Evolutionary conservation across 2,113 vertebrate genomes (phyloP), one percentile per base, ranked within the genome.

Genomic region (Hypocryptadius cinnamomeus): DNA sequence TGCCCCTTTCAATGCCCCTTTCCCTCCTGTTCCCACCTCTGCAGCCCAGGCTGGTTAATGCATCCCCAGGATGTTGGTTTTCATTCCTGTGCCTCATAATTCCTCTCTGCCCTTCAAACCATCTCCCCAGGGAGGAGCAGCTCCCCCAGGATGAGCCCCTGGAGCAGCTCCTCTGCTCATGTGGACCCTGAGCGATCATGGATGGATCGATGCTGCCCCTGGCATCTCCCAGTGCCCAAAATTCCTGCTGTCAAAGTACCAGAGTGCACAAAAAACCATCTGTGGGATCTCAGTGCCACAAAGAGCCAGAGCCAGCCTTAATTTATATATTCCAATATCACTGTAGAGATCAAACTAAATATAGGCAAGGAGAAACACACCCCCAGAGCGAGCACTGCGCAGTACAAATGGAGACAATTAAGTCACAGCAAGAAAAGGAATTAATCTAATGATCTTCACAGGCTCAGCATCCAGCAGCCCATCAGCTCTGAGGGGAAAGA

Each of bases 371-470:
- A 84, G 70, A 92, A 84, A 27, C 11, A 45, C 70, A 85, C 8
- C 47, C 79, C 84, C 76, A 57, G 51, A 3, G 24, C 0, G 3
- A 93, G 57, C 35, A 1, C 54, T 54, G 54, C 3, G 12, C 83
- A 73, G 23, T 50, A 45, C 78, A 87, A 86, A 79, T 44, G 57
- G 91, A 79, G 92, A 76, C 69, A 89, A 93, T 92, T 87, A 85
- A 92, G 80, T 42, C 91, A 73, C 93, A 91, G 89, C 83, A 56
- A 87, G 85, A 45, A 80, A 74, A 86, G 57, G 72, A 95, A 92
- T 84, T 61, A 89, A 93, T 90, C 60, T 78, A 50, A 82, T 45
- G 73, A 93, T 90, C 81, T 54, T 94, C n/a, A 86, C 3, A 22
- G 86, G 61, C 70, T 90, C 65, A 63, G 54, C 73, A 69, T 54